Evolutionary conservation across 2,888 invertebrate species (phyloP).

Genomic region (Cosmia trapezina): DNA sequence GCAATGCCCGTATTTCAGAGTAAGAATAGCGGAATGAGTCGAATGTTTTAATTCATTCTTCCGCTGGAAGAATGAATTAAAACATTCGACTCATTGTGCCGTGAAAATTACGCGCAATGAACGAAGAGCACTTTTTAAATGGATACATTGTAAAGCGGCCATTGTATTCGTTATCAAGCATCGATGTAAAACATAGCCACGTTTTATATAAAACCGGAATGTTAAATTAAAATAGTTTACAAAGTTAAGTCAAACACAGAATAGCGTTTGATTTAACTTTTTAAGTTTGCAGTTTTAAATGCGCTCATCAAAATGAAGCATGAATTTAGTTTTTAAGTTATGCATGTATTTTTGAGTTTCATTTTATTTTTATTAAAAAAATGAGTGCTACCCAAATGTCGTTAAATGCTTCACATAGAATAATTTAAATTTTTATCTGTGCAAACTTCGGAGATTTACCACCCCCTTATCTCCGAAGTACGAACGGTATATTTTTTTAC

Average conservation of each 20-base stretch:
- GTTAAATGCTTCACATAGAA: neutral
- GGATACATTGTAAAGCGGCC: neutral
- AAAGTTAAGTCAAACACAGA: conserved; percentile 2
- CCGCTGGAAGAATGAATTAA: conserved; percentile 22
- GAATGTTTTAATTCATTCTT: no score
- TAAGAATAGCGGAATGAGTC: conserved; percentile 6
- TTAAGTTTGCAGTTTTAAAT: conserved; percentile 8
- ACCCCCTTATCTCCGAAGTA: no score
- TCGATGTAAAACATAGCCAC: conserved; percentile 15
- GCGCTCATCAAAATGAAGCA: neutral
- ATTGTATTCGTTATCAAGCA: conserved; percentile 10
- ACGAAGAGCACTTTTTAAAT: conserved; percentile 19
- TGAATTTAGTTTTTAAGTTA: conserved; percentile 5
- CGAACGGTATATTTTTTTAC: no score
- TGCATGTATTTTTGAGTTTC: neutral
- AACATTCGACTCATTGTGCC: conserved; percentile 16
- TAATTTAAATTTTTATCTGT: no score
- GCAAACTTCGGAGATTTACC: no score
- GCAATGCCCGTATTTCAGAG: conserved; percentile 14
- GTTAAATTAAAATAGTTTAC: conserved; percentile 40
- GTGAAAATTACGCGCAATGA: conserved; percentile 29
- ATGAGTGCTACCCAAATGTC: neutral
- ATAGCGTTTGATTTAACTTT: conserved; percentile 35
- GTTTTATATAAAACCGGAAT: conserved; percentile 35
- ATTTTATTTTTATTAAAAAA: neutral